Evolutionary conservation across 2,113 vertebrate species (phyloP).

Genomic region (Archilochus colubris): DNA sequence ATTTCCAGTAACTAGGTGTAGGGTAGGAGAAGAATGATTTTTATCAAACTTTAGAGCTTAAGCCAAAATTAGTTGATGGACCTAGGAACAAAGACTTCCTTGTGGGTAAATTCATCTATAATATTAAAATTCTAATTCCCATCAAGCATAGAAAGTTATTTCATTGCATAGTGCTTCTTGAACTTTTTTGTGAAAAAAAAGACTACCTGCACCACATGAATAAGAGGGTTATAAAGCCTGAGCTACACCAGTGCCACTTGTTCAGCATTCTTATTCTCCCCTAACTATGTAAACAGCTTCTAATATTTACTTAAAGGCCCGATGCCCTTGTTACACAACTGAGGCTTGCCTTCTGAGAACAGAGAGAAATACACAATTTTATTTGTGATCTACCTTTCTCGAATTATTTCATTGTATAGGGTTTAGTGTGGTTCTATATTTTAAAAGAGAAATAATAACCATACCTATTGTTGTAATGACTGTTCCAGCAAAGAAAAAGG

Average conservation of each 20-base stretch:
- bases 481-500: conserved; percentile 98
- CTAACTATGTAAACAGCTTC: background rate
- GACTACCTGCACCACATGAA: background rate
- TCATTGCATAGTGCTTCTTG: background rate
- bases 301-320: background rate
- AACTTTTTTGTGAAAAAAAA: background rate
- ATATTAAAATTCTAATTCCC: background rate
- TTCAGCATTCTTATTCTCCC: background rate
- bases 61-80: background rate
- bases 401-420: background rate
- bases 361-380: background rate
- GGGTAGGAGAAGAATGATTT: background rate
- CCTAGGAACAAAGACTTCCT: background rate
- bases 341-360: background rate
- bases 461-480: conserved; percentile 98
- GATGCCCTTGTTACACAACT: background rate
- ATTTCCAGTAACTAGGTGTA: background rate
- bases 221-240: background rate
- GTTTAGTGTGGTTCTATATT: background rate
- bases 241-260: background rate
- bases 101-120: background rate
- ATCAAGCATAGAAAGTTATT: background rate
- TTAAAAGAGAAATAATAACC: background rate
- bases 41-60: background rate
- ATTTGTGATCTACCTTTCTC: background rate